These are phyloP conservation scores for Amphiprion ocellaris DNA, from an alignment of 2,113 vertebrate genomes.

Conservation along the genomic window DNA sequence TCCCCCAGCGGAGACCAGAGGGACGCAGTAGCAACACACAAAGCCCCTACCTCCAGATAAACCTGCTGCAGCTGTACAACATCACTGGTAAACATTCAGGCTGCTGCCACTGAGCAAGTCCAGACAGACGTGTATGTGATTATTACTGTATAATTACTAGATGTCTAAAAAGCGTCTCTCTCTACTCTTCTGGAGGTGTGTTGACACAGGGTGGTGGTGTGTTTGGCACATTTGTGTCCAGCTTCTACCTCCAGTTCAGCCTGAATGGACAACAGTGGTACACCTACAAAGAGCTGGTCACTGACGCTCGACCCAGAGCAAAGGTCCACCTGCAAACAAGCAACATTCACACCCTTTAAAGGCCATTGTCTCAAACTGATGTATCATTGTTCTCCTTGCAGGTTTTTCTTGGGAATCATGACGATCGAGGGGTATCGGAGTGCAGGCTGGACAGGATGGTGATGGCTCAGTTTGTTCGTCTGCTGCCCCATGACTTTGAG, in stretches of 20 bases:
- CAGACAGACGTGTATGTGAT: background rate
- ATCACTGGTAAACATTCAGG: constrained; percentile 85
- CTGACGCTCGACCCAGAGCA: constrained; percentile 65
- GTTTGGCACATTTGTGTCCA: constrained; percentile 80
- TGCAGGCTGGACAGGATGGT: constrained; percentile 84
- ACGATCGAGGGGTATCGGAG: constrained; percentile 70
- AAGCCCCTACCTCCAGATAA: constrained; percentile 86
- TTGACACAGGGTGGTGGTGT: constrained; percentile 83
- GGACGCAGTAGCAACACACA: constrained; percentile 66
- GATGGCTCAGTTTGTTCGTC: constrained; percentile 83
- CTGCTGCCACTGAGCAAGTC: background rate
- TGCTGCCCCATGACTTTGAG: constrained; percentile 85
- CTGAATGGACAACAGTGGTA: constrained; percentile 83
- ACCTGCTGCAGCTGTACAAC: constrained; percentile 85
- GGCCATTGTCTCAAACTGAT: background rate
- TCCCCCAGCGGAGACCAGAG: constrained; percentile 68
- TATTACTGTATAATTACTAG: background rate
- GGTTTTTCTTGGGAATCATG: constrained; percentile 83
- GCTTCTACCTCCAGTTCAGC: constrained; percentile 90
- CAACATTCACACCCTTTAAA: background rate
- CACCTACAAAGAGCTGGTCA: constrained; percentile 79
- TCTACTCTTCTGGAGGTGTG: constrained; percentile 80
- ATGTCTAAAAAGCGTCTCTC: background rate
- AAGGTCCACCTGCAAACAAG: constrained; percentile 78
- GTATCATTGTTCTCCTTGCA: constrained; percentile 36